Base-by-base conservation (phyloP, 2,113 vertebrate species). In the Brachyhypopomus occidentalis region DNA sequence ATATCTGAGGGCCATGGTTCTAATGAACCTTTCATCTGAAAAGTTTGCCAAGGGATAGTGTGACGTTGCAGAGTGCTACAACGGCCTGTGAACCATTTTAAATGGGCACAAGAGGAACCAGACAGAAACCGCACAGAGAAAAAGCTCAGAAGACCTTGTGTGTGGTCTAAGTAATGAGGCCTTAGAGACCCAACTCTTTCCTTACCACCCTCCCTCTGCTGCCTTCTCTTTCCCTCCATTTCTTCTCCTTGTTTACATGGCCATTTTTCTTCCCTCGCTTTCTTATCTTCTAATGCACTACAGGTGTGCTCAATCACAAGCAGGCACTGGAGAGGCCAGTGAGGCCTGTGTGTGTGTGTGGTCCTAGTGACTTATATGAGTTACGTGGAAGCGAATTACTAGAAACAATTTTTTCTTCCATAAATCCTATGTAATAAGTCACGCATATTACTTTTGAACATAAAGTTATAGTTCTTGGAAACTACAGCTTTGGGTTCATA, bases 211-310 rank as follows among this genome's bases (percentile, higher is more conserved):
- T 45, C 45, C 41, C 58, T 66, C 48, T 60, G 66, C 36, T 79
- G 55, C 52, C 82, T 67, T 41, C 48, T 67, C 8, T 36, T 63
- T 72, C 72, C 45, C 45, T 79, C 70, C 27, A 22, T 70, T 80
- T 55, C 59, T 77, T 74, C 64, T 79, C 20, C 45, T 56, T 85
- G 12, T 87, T 83, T 88, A 88, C 86, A 88, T 69, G 80, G 73
- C 72, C 2, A 36, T 81, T 81, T 81, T 81, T 79, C 82, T 71
- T 77, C 63, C 71, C 30, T 79, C 34, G n/a, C 55, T 82, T 79
- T 70, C 72, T 69, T 77, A 23, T 83, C 75, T 72, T 52, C 81
- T 85, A 83, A 85, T 78, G 74, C 23, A 52, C 41, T 63, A 73
- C 81, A 86, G 81, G 78, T 86, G 84, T 82, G 60, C 56, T 71